These are phyloP conservation scores for Sorex araneus DNA, from an alignment of 2,113 vertebrate genomes.

Conservation along the genomic window DNA sequence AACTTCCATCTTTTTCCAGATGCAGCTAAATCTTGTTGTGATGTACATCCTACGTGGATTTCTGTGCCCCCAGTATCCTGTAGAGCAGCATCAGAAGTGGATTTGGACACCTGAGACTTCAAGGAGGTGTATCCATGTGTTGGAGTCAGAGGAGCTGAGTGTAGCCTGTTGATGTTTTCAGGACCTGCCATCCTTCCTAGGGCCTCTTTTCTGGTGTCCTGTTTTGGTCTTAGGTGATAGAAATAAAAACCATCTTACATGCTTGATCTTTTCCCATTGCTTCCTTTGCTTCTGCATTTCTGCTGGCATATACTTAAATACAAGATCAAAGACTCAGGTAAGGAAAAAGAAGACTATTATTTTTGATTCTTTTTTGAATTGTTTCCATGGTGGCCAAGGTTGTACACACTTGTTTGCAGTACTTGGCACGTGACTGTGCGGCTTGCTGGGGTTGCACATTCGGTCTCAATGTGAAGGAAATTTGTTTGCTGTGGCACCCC, in stretches of 20 bases:
- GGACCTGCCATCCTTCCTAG: not conserved
- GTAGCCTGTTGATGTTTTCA: not conserved
- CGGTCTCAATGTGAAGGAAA: too few relatives aligned
- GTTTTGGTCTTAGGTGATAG: conserved; percentile 21
- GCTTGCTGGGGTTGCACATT: too few relatives aligned
- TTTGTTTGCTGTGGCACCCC: too few relatives aligned
- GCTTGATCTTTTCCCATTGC: not conserved
- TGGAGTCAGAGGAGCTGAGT: not conserved
- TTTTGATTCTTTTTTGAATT: not conserved
- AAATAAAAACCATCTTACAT: not conserved
- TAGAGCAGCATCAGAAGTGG: not conserved
- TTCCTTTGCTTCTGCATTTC: not conserved
- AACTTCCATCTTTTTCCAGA: not conserved
- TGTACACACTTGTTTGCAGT: too few relatives aligned
- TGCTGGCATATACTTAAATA: conserved; percentile 33
- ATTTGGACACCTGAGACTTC: not conserved
- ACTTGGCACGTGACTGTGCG: too few relatives aligned
- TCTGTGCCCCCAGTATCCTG: too few relatives aligned
- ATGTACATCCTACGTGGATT: not conserved
- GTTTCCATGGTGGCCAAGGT: too few relatives aligned
- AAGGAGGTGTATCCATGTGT: fast-evolving
- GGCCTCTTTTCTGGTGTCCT: not conserved
- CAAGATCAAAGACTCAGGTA: not conserved
- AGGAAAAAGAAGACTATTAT: not conserved
- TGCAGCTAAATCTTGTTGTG: not conserved